Evolutionary conservation across 2,888 invertebrate species (phyloP).

Genomic region (Euzophera pinguis): DNA sequence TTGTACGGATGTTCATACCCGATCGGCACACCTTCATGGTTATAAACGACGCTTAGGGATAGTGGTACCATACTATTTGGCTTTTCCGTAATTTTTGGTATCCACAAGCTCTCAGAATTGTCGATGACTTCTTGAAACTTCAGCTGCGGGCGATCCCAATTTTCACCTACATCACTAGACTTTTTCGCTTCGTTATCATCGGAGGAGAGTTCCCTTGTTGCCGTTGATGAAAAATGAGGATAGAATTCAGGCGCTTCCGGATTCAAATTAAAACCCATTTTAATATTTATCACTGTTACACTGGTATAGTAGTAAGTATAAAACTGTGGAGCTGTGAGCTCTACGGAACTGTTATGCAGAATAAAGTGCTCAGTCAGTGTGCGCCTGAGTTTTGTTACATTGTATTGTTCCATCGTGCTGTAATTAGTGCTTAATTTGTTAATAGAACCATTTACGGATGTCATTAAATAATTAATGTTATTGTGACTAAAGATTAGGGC

Average conservation of each 20-base stretch:
- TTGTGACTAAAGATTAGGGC: too few species aligned
- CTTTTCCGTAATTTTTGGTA: conserved; percentile 91
- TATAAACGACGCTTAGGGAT: conserved; percentile 84
- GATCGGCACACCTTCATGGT: conserved; percentile 79
- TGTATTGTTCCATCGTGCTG: too few species aligned
- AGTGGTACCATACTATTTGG: conserved; percentile 92
- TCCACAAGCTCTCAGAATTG: conserved; percentile 89
- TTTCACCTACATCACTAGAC: conserved; percentile 83
- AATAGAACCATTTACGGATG: too few species aligned
- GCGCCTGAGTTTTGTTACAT: too few species aligned
- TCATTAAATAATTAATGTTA: too few species aligned
- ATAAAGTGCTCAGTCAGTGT: too few species aligned
- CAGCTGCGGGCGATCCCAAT: conserved; percentile 90
- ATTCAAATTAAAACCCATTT: conserved; percentile 61
- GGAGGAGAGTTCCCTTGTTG: conserved; percentile 47
- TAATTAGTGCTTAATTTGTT: too few species aligned
- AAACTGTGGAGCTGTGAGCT: too few species aligned
- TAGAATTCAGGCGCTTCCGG: conserved; percentile 68
- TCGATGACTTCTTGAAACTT: conserved; percentile 91
- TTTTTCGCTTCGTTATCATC: too few species aligned
- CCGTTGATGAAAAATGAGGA: conserved; percentile 48
- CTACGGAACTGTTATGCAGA: too few species aligned
- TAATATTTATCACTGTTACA: conserved; percentile 12
- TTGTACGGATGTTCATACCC: conserved; percentile 93
- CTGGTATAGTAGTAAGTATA: too few species aligned